phyloP scores from a whole-genome alignment of 2,888 invertebrate genomes.

The Aricia artaxerxes region DNA sequence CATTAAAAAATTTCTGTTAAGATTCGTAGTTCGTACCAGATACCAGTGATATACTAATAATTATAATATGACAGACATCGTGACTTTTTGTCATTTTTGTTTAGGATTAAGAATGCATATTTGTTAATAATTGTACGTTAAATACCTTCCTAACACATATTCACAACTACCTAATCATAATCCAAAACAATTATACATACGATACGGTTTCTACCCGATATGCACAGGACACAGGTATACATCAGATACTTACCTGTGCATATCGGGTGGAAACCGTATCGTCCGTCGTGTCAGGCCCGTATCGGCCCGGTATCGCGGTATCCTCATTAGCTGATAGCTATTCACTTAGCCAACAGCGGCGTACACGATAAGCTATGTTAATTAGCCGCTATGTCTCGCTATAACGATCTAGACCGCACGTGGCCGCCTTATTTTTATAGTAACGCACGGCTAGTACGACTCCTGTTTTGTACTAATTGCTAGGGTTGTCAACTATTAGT shows the following conservation, averaged over 20 bases:
- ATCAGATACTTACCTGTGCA: neutral
- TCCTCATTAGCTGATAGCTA: constrained; percentile 71
- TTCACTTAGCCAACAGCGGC: constrained; percentile 59
- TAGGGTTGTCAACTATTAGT: neutral
- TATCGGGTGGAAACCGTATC: neutral
- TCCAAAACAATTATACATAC: too few relatives aligned
- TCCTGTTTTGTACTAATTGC: constrained; percentile 11
- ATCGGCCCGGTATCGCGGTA: constrained; percentile 52
- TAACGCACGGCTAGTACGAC: neutral
- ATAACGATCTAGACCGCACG: constrained; percentile 28
- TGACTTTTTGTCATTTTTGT: too few relatives aligned
- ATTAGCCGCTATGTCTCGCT: constrained; percentile 46
- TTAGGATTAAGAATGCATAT: too few relatives aligned
- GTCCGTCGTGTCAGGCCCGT: constrained; percentile 32
- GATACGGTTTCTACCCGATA: too few relatives aligned
- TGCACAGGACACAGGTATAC: too few relatives aligned
- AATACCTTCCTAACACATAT: too few relatives aligned
- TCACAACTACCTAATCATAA: too few relatives aligned
- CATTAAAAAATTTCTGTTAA: too few relatives aligned
- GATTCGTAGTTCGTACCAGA: too few relatives aligned
- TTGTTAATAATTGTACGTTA: too few relatives aligned
- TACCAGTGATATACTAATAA: too few relatives aligned
- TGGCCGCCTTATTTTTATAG: constrained; percentile 24
- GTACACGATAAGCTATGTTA: constrained; percentile 44
- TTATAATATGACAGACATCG: too few relatives aligned